phyloP scores from a whole-genome alignment of 2,888 invertebrate species.

The Buathra laborator region DNA sequence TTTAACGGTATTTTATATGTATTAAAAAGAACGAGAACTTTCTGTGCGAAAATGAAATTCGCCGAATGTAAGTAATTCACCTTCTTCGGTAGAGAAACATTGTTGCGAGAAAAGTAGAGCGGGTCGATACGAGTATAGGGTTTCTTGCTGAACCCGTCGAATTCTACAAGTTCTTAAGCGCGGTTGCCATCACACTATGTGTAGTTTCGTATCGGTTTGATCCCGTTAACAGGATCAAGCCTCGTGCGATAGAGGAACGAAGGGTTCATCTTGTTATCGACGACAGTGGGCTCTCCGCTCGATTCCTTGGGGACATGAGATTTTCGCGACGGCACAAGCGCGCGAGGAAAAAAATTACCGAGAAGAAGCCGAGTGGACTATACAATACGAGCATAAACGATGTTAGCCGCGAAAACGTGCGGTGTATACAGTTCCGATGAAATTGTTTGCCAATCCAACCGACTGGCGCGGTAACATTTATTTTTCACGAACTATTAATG shows the following conservation, averaged over 20 bases:
- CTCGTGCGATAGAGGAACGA: constrained; percentile 74
- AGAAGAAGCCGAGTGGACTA: constrained; percentile 49
- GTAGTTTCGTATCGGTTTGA: constrained; percentile 75
- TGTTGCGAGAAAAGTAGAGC: constrained; percentile 43
- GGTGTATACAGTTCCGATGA: constrained; percentile 60
- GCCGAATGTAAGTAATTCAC: not conserved
- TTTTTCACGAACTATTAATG: constrained; percentile 34
- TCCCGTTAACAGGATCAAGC: constrained; percentile 84
- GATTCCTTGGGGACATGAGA: constrained; percentile 80
- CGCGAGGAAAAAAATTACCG: constrained; percentile 71
- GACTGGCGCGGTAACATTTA: constrained; percentile 25
- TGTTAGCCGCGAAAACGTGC: not conserved
- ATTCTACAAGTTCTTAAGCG: constrained; percentile 69
- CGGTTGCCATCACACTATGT: constrained; percentile 46
- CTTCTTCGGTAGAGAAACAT: constrained; percentile 34
- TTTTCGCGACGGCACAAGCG: constrained; percentile 56
- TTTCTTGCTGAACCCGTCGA: constrained; percentile 55
- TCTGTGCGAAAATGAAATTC: not conserved
- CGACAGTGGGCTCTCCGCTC: constrained; percentile 73
- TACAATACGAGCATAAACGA: not conserved
- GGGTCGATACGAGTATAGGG: constrained; percentile 16
- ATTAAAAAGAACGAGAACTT: not conserved
- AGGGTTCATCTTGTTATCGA: constrained; percentile 82
- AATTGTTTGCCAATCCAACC: constrained; percentile 54
- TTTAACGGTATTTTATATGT: not conserved